These are phyloP conservation scores for Garrulus glandarius DNA, from an alignment of 2,797 vertebrate genomes.

Conservation along the genomic window DNA sequence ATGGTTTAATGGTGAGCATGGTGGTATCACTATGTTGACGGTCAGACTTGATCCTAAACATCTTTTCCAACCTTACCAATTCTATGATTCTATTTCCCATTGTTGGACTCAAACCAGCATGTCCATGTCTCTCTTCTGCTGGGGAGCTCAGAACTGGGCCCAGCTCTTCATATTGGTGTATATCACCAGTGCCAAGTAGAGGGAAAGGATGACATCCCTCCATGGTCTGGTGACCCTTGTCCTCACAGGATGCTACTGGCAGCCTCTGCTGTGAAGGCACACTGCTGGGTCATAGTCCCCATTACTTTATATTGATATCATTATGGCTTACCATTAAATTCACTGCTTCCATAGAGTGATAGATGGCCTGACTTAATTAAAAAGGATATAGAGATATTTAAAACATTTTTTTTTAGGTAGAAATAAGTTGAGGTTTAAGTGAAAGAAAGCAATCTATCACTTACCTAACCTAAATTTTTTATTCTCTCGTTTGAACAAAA, in stretches of 20 bases:
- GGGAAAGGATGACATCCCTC: neutral
- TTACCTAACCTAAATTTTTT: neutral
- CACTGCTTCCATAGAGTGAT: neutral
- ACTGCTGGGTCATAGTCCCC: neutral
- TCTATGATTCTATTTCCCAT: neutral
- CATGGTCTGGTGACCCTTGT: neutral
- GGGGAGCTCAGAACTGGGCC: neutral
- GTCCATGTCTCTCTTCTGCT: neutral
- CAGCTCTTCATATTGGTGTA: neutral
- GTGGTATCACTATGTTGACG: rapidly evolving
- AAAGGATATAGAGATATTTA: neutral
- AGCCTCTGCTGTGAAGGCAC: neutral
- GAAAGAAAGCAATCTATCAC: neutral
- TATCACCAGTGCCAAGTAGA: neutral
- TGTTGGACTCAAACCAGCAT: neutral
- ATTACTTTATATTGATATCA: neutral
- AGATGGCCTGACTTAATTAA: neutral
- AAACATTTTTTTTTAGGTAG: neutral
- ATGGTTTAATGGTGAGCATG: neutral
- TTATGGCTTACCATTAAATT: neutral
- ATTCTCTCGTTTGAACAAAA: neutral
- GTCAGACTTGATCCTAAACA: neutral
- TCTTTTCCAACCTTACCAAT: neutral
- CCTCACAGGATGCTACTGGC: rapidly evolving
- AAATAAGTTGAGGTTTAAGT: neutral